Evolutionary conservation across 2,113 vertebrate species (phyloP).

Genomic region (Indicator maculatus): DNA sequence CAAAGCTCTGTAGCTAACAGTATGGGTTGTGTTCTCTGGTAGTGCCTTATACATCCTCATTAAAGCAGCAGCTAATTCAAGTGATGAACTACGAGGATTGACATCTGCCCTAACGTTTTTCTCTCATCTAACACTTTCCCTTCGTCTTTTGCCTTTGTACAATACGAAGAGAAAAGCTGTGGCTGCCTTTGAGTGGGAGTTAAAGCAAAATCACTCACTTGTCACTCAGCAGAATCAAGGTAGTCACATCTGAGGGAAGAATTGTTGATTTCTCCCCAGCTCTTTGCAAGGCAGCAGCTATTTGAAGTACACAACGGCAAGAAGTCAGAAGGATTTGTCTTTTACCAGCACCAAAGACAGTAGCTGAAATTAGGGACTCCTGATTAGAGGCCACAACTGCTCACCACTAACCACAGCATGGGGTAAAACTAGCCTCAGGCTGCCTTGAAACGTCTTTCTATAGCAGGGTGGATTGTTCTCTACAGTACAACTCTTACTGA

Average conservation of each 20-base stretch:
- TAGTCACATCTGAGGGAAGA: not conserved
- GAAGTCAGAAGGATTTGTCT: not conserved
- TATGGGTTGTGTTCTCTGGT: not conserved
- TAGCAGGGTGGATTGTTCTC: not conserved
- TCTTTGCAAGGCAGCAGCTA: not conserved
- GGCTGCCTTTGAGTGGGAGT: not conserved
- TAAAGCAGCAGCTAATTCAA: not conserved
- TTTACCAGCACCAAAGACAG: not conserved
- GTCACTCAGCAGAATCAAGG: not conserved
- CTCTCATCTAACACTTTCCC: not conserved
- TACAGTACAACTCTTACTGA: not conserved
- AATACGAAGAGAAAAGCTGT: not conserved
- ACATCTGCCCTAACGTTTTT: not conserved
- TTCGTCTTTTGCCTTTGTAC: not conserved
- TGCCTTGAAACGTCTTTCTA: not conserved
- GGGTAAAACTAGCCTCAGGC: not conserved
- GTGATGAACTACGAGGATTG: not conserved
- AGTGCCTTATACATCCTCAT: not conserved
- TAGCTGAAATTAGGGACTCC: not conserved
- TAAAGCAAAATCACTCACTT: slow-evolving; percentile 24
- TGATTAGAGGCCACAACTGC: not conserved
- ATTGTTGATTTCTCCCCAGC: not conserved
- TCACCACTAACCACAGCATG: not conserved
- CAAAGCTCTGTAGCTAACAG: not conserved
- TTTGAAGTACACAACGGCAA: not conserved